Percentiles rank a stretch among this genome's conserved stretches.
Evolutionary conservation across 2,888 invertebrate species (phyloP).

Genomic region (Melanotus villosus): DNA sequence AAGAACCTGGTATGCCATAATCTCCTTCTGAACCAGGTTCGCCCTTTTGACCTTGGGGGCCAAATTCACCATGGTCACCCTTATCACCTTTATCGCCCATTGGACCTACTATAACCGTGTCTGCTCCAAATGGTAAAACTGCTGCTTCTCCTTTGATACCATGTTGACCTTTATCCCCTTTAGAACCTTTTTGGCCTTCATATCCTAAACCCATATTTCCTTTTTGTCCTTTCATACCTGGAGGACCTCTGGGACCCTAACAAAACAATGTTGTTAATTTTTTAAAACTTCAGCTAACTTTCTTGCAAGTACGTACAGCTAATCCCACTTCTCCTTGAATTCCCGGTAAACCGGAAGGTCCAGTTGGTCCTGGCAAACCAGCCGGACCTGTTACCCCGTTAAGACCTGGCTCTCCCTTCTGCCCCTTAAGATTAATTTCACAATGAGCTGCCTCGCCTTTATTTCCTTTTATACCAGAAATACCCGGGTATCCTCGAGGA

Average conservation of each 20-base stretch:
- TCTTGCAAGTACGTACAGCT: conserved; percentile 72
- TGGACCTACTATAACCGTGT: conserved; percentile 63
- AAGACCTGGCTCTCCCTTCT: conserved; percentile 88
- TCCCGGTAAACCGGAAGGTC: conserved; percentile 74
- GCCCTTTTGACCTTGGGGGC: conserved; percentile 78
- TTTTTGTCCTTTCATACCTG: conserved; percentile 80
- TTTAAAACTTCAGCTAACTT: no score
- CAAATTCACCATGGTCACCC: conserved; percentile 75
- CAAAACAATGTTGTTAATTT: neutral
- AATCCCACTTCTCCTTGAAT: conserved; percentile 75
- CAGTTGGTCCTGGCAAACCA: conserved; percentile 77
- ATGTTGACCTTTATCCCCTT: conserved; percentile 77
- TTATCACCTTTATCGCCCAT: conserved; percentile 73
- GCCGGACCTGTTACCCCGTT: conserved; percentile 80
- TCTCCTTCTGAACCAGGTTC: conserved; percentile 80
- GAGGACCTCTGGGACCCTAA: conserved; percentile 78
- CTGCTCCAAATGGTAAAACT: conserved; percentile 55
- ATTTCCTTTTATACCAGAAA: conserved; percentile 78
- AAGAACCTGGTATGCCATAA: conserved; percentile 76
- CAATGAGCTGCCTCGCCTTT: conserved; percentile 87
- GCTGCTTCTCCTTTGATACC: conserved; percentile 73
- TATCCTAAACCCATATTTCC: conserved; percentile 74
- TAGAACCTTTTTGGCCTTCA: conserved; percentile 74
- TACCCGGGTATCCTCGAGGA: conserved; percentile 82
- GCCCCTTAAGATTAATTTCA: conserved; percentile 81